These are phyloP conservation scores for Triplophysa siluroides DNA, from an alignment of 2,113 vertebrate species.

Conservation along the genomic window DNA sequence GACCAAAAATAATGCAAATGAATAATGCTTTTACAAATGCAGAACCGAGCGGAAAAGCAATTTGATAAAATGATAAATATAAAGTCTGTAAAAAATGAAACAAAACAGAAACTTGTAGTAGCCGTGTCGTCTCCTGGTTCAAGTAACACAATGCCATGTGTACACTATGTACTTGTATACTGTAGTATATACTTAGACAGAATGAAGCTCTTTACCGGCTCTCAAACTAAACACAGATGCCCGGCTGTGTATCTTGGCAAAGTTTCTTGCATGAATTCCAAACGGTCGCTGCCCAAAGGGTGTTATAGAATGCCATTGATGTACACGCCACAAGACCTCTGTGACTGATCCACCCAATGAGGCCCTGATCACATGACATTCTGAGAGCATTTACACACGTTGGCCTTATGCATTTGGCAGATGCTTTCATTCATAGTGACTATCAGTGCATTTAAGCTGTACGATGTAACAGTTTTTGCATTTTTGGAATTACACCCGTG, in stretches of 20 bases:
- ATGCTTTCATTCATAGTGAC: background rate
- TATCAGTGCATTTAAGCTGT: too few species aligned
- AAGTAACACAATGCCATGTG: background rate
- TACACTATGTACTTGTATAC: too few species aligned
- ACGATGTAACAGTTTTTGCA: too few species aligned
- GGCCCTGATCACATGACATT: background rate
- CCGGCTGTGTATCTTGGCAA: conserved; percentile 22
- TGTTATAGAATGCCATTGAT: conserved; percentile 36
- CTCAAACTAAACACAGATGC: conserved; percentile 11
- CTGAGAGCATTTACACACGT: too few species aligned
- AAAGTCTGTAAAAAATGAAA: too few species aligned
- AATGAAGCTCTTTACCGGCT: conserved; percentile 1
- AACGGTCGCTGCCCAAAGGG: background rate
- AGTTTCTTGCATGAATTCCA: conserved; percentile 13
- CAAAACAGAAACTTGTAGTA: too few species aligned
- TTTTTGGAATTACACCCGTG: too few species aligned
- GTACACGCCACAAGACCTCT: conserved; percentile 9
- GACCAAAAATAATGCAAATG: too few species aligned
- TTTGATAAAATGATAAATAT: too few species aligned
- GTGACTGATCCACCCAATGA: background rate
- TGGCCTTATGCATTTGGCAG: background rate
- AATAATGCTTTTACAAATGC: too few species aligned
- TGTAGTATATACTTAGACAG: background rate
- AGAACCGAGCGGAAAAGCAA: too few species aligned
- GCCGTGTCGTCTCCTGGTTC: background rate